phyloP scores from a whole-genome alignment of 2,797 vertebrate genomes.

The Salarias fasciatus region DNA sequence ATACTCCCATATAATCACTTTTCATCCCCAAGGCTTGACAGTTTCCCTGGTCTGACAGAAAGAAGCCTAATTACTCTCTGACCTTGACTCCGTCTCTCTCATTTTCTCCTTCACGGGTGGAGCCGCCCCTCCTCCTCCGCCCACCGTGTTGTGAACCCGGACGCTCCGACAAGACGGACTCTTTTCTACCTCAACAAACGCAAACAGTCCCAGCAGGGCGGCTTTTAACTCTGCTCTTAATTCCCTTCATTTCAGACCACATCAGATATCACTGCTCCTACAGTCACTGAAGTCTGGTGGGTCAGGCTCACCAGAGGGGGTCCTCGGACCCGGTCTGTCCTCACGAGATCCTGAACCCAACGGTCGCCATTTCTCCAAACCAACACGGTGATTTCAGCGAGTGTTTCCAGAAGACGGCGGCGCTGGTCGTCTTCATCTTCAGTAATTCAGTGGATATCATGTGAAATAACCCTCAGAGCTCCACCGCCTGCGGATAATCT shows the following conservation, averaged over 20 bases:
- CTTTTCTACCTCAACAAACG: too few relatives aligned
- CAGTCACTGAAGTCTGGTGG: constrained; percentile 53
- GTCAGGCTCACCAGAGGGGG: too few relatives aligned
- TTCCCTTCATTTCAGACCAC: constrained; percentile 56
- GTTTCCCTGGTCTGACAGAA: constrained; percentile 71
- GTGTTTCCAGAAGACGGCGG: too few relatives aligned
- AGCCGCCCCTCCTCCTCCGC: constrained; percentile 8
- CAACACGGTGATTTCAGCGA: too few relatives aligned
- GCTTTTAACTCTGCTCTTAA: constrained; percentile 41
- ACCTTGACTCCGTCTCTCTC: constrained; percentile 70
- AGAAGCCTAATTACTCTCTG: constrained; percentile 79
- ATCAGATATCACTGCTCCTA: constrained; percentile 45
- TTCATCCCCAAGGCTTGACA: constrained; percentile 79
- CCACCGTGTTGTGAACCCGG: not conserved
- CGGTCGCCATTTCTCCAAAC: too few relatives aligned
- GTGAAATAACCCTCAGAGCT: too few relatives aligned
- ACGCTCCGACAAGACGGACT: too few relatives aligned
- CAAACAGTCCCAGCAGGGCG: constrained; percentile 3
- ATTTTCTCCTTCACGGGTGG: constrained; percentile 8
- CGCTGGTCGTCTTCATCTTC: too few relatives aligned
- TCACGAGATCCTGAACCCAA: too few relatives aligned
- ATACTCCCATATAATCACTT: constrained; percentile 81
- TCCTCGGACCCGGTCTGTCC: too few relatives aligned
- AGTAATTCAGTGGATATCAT: too few relatives aligned
- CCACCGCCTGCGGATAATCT: constrained; percentile 2